Base-by-base conservation (phyloP, 2,888 invertebrate species). In the Tinea trinotella region DNA sequence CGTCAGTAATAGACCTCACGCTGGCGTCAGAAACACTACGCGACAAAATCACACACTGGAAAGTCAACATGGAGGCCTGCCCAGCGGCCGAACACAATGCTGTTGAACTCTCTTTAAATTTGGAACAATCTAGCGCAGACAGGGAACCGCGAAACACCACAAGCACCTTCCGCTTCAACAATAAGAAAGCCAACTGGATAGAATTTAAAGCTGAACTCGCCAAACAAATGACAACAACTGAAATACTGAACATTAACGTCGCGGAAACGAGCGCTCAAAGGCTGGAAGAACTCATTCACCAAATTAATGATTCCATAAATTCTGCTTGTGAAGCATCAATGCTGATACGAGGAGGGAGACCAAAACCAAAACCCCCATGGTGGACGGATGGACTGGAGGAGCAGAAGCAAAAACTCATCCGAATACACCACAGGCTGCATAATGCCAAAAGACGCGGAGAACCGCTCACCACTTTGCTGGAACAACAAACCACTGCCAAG, bases 1-100 rank as follows among this genome's bases (percentile, higher is more conserved):
- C 15, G 0, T 58, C 58, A 1, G 56, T 57, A n/a, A 56, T 59
- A 7, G 59, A 59, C 18, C 20, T 59, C 1, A 59, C 59, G 0
- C 20, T 55, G 17, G 13, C 10, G 36, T 12, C 9, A 9, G 10
- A 40, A 3, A 19, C 6, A 6, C 2, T 1, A 1, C 13, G 3
- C 19, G 35, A 44, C 0, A 13, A 24, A 0, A 17, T 56, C 3
- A 9, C 10, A 0, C 19, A 56, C n/a, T 61, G 60, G 61, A 48
- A 20, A 3, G 58, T 60, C 0, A 44, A 61, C 12, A 3, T 12
- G 0, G n/a, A 44, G 4, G 13, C 13, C 6, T 44, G 44, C 44
- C 44, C 44, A 2, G 4, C 44, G 2, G 6, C 44, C 0, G 57
- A 61, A 2, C 60, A 61, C 7, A 40, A 57, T 10, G 53, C 56